phyloP scores from a whole-genome alignment of 1,140 invertebrate species.

The Euwallacea similis region DNA sequence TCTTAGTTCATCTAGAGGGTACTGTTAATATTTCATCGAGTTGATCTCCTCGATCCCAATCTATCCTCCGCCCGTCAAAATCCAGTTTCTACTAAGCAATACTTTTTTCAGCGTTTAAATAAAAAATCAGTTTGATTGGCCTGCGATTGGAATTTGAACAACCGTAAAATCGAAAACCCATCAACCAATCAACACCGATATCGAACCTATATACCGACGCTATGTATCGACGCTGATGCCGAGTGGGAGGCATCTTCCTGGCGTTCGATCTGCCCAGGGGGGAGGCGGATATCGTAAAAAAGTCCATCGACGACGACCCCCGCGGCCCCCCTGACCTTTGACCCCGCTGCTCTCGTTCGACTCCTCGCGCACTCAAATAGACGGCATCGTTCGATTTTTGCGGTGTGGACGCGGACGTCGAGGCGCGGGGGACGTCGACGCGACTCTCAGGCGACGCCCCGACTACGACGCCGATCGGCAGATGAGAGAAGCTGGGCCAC shows the following conservation, averaged over 20 bases:
- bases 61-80: no score
- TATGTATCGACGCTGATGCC: constrained; percentile 28
- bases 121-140: constrained; percentile 10
- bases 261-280: constrained; percentile 22
- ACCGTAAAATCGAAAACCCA: constrained; percentile 35
- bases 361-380: constrained; percentile 49
- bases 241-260: constrained; percentile 22
- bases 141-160: neutral
- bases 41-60: no score
- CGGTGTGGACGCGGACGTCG: constrained; percentile 40
- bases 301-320: constrained; percentile 42
- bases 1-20: no score
- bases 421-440: constrained; percentile 35
- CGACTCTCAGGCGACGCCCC: constrained; percentile 45
- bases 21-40: no score
- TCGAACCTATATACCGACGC: constrained; percentile 28
- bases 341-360: constrained; percentile 39
- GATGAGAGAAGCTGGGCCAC: constrained; percentile 22
- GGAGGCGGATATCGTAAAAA: constrained; percentile 46
- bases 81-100: no score
- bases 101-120: no score
- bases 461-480: constrained; percentile 32
- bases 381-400: constrained; percentile 49
- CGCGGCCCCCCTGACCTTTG: constrained; percentile 24
- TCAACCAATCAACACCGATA: constrained; percentile 36